A percentile compares a stretch with the other conserved stretches of the same genome.
phyloP scores from a whole-genome alignment of 2,797 vertebrate species.

The Lemur catta region DNA sequence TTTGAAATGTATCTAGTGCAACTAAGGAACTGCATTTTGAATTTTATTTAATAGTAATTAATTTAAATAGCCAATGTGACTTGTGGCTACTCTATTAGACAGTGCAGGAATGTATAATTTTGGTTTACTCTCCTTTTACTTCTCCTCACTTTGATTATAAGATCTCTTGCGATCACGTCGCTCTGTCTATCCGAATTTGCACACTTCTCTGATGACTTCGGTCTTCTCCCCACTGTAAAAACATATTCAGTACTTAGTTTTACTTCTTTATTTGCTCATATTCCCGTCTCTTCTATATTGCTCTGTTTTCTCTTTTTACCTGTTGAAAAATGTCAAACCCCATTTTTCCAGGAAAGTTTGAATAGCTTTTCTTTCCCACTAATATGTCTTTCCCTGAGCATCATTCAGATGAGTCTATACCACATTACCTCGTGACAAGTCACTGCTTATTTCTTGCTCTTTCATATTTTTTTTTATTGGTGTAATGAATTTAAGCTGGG shows the following conservation, averaged over 20 bases:
- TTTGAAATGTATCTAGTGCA: not conserved
- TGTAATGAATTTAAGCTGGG: not conserved
- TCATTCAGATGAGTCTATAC: not conserved
- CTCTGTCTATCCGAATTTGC: not conserved
- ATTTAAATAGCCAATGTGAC: not conserved
- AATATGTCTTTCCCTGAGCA: not conserved
- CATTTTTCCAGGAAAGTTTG: not conserved
- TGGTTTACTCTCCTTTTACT: not conserved
- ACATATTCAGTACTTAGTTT: not conserved
- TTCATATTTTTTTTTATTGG: not conserved
- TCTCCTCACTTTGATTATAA: not conserved
- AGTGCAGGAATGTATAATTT: not conserved
- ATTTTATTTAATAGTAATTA: conserved; percentile 2
- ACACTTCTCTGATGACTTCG: not conserved
- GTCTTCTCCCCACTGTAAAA: not conserved
- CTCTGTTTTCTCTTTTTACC: not conserved
- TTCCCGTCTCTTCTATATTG: not conserved
- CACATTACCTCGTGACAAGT: not conserved
- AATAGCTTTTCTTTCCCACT: not conserved
- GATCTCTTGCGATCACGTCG: not conserved
- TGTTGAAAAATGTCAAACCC: not conserved
- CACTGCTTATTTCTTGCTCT: not conserved
- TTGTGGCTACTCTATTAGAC: not conserved
- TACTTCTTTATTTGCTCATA: not conserved
- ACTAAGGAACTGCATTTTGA: not conserved